These are phyloP conservation scores for Cromileptes altivelis DNA, from an alignment of 2,113 vertebrate species.

Conservation along the genomic window DNA sequence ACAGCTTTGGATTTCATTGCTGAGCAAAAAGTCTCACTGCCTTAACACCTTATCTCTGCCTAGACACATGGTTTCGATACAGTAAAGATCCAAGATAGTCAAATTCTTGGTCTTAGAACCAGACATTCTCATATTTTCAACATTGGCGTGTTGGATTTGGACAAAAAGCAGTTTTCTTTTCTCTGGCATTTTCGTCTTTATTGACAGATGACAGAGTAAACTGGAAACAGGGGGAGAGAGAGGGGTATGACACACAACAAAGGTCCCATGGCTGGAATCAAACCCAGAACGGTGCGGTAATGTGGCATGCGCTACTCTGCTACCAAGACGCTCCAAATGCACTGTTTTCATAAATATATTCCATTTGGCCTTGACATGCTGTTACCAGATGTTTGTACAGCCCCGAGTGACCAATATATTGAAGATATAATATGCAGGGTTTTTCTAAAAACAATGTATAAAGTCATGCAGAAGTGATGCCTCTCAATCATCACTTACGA, in stretches of 20 bases:
- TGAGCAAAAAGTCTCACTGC: not conserved
- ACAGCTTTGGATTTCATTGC: not conserved
- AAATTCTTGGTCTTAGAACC: slow-evolving; percentile 14
- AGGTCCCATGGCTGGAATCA: too few species aligned
- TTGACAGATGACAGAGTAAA: too few species aligned
- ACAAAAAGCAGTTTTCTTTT: not conserved
- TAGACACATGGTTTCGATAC: slow-evolving; percentile 29
- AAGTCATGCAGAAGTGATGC: too few species aligned
- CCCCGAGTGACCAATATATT: slow-evolving; percentile 22
- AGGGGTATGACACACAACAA: too few species aligned
- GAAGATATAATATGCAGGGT: too few species aligned
- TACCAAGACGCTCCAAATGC: not conserved
- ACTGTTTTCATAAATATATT: slow-evolving; percentile 34
- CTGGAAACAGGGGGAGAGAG: too few species aligned
- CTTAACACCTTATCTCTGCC: not conserved
- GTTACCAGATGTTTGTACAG: slow-evolving; percentile 48
- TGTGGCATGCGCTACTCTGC: too few species aligned
- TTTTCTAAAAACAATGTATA: too few species aligned
- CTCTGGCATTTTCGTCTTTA: too few species aligned
- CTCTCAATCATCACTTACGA: too few species aligned
- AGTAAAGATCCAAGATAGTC: not conserved
- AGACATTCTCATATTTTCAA: slow-evolving; percentile 26
- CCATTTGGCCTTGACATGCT: slow-evolving; percentile 10
- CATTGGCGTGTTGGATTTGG: not conserved
- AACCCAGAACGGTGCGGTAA: too few species aligned